Evolutionary conservation across 1,140 invertebrate genomes (phyloP).

Genomic region (Drosophila paulistorum): DNA sequence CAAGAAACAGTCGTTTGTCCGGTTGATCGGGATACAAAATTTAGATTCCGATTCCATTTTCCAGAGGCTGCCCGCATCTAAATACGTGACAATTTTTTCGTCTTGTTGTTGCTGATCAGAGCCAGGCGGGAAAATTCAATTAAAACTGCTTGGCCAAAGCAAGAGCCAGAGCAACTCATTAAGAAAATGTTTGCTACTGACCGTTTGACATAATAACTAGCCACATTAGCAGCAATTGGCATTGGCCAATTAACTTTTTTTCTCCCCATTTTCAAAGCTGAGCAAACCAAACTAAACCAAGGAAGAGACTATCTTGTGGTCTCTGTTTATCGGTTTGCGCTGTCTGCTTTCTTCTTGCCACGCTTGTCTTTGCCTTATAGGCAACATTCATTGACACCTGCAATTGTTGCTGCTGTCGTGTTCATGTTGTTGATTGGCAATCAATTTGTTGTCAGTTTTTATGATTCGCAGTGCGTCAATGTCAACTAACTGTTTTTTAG

Average conservation of each 20-base stretch:
- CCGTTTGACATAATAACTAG: slow-evolving; percentile 80
- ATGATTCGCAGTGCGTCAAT: slow-evolving; percentile 80
- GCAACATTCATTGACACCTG: slow-evolving; percentile 80
- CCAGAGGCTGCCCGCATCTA: slow-evolving; percentile 15
- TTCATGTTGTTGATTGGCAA: slow-evolving; percentile 80
- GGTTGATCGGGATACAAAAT: slow-evolving; percentile 42
- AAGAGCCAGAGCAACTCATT: slow-evolving; percentile 24
- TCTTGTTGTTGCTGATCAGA: not conserved
- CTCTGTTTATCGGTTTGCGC: not conserved
- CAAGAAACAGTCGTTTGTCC: slow-evolving; percentile 38
- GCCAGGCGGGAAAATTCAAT: slow-evolving; percentile 25
- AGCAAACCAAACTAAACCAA: not conserved
- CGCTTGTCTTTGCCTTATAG: slow-evolving; percentile 75
- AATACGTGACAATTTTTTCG: slow-evolving; percentile 24
- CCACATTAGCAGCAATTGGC: slow-evolving; percentile 81
- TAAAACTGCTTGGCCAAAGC: slow-evolving; percentile 3
- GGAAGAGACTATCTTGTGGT: not conserved
- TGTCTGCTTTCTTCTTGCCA: slow-evolving; percentile 27
- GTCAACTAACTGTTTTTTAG: slow-evolving; percentile 70
- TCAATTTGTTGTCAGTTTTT: slow-evolving; percentile 81
- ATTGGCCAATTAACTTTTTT: slow-evolving; percentile 74
- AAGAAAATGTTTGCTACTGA: slow-evolving; percentile 56
- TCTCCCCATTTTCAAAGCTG: not conserved
- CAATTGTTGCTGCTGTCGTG: slow-evolving; percentile 70
- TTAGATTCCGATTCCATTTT: slow-evolving; percentile 16